phyloP scores from a whole-genome alignment of 64 coral and sea anemone genomes.

The Porites lutea region DNA sequence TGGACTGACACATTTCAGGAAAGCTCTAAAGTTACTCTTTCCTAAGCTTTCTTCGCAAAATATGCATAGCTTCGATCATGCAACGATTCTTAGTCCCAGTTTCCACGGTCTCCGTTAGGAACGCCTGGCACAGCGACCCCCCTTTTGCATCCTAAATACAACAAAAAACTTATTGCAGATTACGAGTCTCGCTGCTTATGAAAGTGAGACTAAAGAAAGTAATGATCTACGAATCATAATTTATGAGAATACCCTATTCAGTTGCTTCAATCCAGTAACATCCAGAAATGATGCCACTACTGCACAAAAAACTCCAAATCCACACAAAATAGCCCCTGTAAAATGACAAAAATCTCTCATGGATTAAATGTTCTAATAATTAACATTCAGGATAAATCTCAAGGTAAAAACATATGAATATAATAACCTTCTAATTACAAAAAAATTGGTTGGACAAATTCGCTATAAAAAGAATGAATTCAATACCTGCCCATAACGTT shows the following conservation, averaged over 20 bases:
- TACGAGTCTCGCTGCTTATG: too few species aligned
- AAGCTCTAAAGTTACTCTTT: too few species aligned
- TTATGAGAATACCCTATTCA: conserved; percentile 61
- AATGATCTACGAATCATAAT: neutral
- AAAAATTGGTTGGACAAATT: neutral
- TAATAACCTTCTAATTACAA: neutral
- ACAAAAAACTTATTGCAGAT: too few species aligned
- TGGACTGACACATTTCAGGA: too few species aligned
- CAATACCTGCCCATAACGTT: conserved; percentile 88
- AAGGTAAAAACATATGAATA: too few species aligned
- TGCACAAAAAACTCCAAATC: conserved; percentile 64
- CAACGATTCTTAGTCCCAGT: too few species aligned
- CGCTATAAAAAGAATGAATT: too few species aligned
- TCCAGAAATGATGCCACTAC: conserved; percentile 67
- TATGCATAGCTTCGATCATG: too few species aligned
- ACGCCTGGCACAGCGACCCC: too few species aligned
- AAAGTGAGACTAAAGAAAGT: neutral
- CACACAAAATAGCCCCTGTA: conserved; percentile 84
- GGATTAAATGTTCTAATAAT: neutral
- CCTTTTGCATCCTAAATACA: too few species aligned
- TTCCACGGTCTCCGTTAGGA: too few species aligned
- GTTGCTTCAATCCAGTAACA: conserved; percentile 67
- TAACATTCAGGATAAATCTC: neutral
- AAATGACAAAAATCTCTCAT: neutral
- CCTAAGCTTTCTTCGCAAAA: too few species aligned